Evolutionary conservation across 30 jellyfish, hydroid and myxozoan genomes (phyloP).

Genomic region (Chrysaora quinquecirrha): DNA sequence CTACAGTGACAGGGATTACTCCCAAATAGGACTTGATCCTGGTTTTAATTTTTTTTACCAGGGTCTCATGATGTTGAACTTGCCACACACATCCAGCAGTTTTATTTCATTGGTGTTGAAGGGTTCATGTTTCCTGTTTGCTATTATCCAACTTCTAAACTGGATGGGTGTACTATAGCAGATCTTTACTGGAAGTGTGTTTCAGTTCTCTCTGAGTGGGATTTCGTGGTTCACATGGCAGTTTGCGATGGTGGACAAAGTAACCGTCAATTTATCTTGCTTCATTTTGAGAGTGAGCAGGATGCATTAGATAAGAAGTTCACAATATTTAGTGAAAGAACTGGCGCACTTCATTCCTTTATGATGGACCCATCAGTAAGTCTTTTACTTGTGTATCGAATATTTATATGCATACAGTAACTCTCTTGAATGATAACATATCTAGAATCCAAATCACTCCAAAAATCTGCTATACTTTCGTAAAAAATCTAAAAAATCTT

Average conservation of each 20-base stretch:
- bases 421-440: too few species aligned
- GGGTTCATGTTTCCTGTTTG: conserved; percentile 1
- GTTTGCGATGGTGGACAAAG: conserved; percentile 16
- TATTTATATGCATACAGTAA: too few species aligned
- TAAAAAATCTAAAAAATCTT: too few species aligned
- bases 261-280: conserved; percentile 2
- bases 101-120: neutral
- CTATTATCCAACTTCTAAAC: conserved; percentile 7
- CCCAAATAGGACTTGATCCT: too few species aligned
- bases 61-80: neutral
- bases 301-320: conserved; percentile 12
- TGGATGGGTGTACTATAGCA: conserved; percentile 6
- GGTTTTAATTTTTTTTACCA: too few species aligned
- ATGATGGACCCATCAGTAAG: conserved; percentile 28
- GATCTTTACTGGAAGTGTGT: conserved; percentile 20
- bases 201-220: conserved; percentile 13
- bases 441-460: too few species aligned
- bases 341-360: conserved; percentile 5
- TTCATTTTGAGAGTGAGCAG: conserved; percentile 14
- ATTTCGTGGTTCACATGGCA: conserved; percentile 15
- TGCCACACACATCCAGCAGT: conserved; percentile 25
- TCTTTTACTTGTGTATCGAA: neutral
- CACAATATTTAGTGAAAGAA: neutral
- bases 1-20: too few species aligned
- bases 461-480: too few species aligned